Evolutionary conservation across 2,888 invertebrate genomes (phyloP).

Genomic region (Caenorhabditis angaria): DNA sequence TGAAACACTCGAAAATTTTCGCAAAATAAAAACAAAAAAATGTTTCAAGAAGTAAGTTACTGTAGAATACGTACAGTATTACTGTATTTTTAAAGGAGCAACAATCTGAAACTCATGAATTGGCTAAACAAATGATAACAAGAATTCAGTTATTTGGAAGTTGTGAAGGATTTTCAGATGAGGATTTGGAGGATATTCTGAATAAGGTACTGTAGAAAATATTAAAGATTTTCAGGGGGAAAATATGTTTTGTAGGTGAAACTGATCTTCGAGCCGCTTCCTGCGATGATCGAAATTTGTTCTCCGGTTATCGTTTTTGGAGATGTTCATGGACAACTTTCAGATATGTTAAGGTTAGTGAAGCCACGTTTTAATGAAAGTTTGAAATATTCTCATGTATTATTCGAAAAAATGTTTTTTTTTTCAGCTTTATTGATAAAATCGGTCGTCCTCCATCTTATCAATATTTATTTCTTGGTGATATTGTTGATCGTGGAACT

Average conservation of each 20-base stretch:
- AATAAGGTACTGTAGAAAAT: conserved; percentile 2
- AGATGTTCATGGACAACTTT: conserved; percentile 58
- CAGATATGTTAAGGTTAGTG: conserved; percentile 46
- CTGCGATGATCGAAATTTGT: conserved; percentile 41
- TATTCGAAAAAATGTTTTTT: no score
- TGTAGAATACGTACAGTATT: neutral
- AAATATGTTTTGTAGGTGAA: conserved; percentile 6
- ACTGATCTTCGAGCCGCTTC: conserved; percentile 34
- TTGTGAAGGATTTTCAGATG: conserved; percentile 42
- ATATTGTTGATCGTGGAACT: conserved; percentile 57
- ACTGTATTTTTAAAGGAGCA: neutral
- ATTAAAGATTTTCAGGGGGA: neutral
- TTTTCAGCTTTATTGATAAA: conserved; percentile 22
- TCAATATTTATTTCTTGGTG: conserved; percentile 58
- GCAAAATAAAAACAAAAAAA: neutral
- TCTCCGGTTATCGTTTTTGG: conserved; percentile 56
- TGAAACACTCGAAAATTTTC: neutral
- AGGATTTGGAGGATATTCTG: conserved; percentile 19
- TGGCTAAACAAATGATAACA: conserved; percentile 24
- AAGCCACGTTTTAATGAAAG: neutral
- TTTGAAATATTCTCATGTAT: no score
- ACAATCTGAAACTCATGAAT: conserved; percentile 18
- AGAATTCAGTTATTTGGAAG: conserved; percentile 33
- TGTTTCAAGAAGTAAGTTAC: neutral
- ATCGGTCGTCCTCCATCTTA: conserved; percentile 54